Evolutionary conservation across 2,888 invertebrate species (phyloP).

Genomic region (Quadroppia sp.): DNA sequence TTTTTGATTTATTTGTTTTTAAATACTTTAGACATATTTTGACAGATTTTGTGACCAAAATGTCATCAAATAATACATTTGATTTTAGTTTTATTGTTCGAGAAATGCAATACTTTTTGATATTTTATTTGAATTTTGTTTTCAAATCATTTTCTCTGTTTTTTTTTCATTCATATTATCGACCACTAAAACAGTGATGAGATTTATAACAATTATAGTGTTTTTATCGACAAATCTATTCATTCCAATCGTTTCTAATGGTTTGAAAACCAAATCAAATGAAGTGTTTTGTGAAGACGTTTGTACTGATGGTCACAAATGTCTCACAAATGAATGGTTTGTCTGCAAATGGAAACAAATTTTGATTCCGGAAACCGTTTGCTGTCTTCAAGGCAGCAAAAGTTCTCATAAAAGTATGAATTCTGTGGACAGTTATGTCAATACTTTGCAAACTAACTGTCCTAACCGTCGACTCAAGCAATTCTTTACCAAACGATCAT

Average conservation of each 20-base stretch:
- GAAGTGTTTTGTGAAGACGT: neutral
- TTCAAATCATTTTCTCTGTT: too few species aligned
- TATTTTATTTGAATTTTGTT: too few species aligned
- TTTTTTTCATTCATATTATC: too few species aligned
- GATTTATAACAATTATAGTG: too few species aligned
- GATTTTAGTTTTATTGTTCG: too few species aligned
- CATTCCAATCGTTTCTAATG: neutral
- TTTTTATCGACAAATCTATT: neutral
- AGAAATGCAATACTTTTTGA: too few species aligned
- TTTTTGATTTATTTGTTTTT: too few species aligned
- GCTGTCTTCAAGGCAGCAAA: neutral
- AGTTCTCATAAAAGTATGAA: neutral
- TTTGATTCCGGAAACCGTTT: neutral
- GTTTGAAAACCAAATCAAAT: neutral
- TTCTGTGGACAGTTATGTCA: neutral
- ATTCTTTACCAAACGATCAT: too few species aligned
- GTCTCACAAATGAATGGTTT: neutral
- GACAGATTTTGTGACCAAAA: too few species aligned
- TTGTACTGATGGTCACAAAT: constrained; percentile 14
- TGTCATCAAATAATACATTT: too few species aligned
- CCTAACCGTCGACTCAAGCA: neutral
- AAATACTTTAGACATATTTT: too few species aligned
- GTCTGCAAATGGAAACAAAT: neutral
- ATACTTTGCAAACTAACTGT: neutral
- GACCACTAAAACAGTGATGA: too few species aligned